phyloP scores from a whole-genome alignment of 2,888 invertebrate genomes.

The Drosophila incognita region DNA sequence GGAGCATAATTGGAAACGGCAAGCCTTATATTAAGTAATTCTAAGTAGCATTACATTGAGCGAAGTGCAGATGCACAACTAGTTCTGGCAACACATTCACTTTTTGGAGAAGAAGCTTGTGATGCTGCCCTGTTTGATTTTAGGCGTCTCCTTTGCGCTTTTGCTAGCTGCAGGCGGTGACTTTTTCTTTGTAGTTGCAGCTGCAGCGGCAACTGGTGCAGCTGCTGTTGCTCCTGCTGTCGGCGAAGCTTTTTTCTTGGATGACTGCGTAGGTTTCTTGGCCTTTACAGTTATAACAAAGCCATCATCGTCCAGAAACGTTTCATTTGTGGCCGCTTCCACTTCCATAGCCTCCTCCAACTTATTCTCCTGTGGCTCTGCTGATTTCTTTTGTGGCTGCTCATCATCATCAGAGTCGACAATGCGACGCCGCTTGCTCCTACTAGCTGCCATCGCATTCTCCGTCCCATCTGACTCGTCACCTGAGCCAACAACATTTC shows the following conservation, averaged over 20 bases:
- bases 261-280: constrained; percentile 53
- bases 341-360: constrained; percentile 32
- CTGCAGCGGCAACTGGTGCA: neutral
- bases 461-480: constrained; percentile 52
- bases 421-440: constrained; percentile 79
- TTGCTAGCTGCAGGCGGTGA: constrained; percentile 59
- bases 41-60: neutral
- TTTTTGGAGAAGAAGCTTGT: constrained; percentile 83
- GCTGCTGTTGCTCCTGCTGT: constrained; percentile 33
- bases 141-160: constrained; percentile 60
- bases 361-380: constrained; percentile 55
- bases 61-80: constrained; percentile 5
- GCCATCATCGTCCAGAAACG: constrained; percentile 83
- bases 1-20: neutral
- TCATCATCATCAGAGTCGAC: constrained; percentile 82
- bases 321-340: constrained; percentile 63
- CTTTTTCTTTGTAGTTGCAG: constrained; percentile 59
- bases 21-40: constrained; percentile 4
- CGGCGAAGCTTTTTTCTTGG: constrained; percentile 57
- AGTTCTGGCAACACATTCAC: constrained; percentile 35
- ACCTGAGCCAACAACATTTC: constrained; percentile 70
- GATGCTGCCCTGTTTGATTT: constrained; percentile 82
- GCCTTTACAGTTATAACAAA: constrained; percentile 82
- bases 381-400: constrained; percentile 65
- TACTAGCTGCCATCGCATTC: constrained; percentile 26